A percentile compares a stretch with the other conserved stretches of the same genome.
Evolutionary conservation across 2,113 vertebrate species (phyloP).

Genomic region (Channa argus): DNA sequence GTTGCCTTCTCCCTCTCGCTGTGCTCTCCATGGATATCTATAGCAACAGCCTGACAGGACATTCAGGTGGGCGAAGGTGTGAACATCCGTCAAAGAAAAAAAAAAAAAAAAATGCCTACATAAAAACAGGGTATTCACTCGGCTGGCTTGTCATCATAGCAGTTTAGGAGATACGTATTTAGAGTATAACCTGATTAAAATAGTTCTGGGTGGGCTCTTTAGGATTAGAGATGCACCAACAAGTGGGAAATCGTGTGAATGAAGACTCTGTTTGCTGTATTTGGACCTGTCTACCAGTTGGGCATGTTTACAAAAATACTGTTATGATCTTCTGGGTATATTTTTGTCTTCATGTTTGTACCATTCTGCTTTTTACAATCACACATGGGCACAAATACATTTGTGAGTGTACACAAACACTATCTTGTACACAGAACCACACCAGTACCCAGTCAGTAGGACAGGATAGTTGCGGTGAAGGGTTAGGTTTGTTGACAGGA

Average conservation of each 20-base stretch:
- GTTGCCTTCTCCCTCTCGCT: conserved; percentile 59
- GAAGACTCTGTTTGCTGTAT: conserved; percentile 18
- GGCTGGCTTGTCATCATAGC: conserved; percentile 25
- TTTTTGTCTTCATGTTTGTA: conserved; percentile 1
- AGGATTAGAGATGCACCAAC: conserved; percentile 15
- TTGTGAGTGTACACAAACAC: neutral
- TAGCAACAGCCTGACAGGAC: conserved; percentile 82
- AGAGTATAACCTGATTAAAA: conserved; percentile 35
- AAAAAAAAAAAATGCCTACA: conserved; percentile 27
- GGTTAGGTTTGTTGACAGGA: neutral
- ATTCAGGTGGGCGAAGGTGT: conserved; percentile 78
- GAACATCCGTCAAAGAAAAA: conserved; percentile 63
- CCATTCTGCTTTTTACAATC: conserved; percentile 13
- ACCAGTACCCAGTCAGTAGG: neutral
- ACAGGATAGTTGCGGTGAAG: neutral
- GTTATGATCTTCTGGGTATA: neutral
- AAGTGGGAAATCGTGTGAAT: conserved; percentile 24
- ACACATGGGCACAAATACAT: conserved; percentile 19
- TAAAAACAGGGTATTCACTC: conserved; percentile 38
- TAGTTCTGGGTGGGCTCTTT: conserved; percentile 32
- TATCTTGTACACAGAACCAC: no score
- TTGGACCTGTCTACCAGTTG: conserved; percentile 11
- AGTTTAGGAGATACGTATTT: conserved; percentile 30
- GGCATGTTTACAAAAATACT: conserved; percentile 11
- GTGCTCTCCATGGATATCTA: conserved; percentile 76